These are phyloP conservation scores for Coptodon rendalli DNA, from an alignment of 2,113 vertebrate species.

Conservation along the genomic window DNA sequence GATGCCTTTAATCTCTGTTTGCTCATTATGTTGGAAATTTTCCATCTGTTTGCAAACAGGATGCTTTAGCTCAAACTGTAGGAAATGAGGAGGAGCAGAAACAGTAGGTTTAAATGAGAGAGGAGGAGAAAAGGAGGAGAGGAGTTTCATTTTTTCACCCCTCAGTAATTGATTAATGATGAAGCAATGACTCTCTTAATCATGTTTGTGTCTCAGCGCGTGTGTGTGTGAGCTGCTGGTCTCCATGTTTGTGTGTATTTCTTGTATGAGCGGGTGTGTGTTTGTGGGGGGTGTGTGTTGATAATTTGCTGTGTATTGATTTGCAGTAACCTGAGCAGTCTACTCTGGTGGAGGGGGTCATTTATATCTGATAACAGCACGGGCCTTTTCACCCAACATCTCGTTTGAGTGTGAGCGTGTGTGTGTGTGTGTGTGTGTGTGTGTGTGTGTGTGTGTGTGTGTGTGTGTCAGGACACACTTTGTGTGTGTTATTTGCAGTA, in stretches of 20 bases:
- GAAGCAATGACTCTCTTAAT: slow-evolving; percentile 26
- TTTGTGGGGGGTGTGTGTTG: slow-evolving; percentile 1
- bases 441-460: neutral
- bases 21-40: neutral
- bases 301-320: slow-evolving; percentile 63
- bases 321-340: slow-evolving; percentile 61
- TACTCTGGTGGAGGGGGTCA: slow-evolving; percentile 45
- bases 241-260: neutral
- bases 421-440: neutral
- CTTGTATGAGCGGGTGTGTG: neutral
- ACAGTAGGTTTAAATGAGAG: neutral
- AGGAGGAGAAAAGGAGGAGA: neutral
- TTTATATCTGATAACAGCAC: slow-evolving; percentile 55
- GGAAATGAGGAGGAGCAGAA: neutral
- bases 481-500: slow-evolving; percentile 24
- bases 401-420: neutral
- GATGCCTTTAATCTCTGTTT: neutral
- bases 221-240: neutral
- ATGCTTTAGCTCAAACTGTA: neutral
- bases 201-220: slow-evolving; percentile 1
- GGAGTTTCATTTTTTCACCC: neutral
- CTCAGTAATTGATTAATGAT: slow-evolving; percentile 23
- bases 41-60: neutral
- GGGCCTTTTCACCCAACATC: slow-evolving; percentile 42
- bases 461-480: neutral